Percentiles rank a stretch among this genome's conserved stretches.
Conservation (phyloP, 2,888 invertebrate species). For the Pantelozetes paolii region DNA sequence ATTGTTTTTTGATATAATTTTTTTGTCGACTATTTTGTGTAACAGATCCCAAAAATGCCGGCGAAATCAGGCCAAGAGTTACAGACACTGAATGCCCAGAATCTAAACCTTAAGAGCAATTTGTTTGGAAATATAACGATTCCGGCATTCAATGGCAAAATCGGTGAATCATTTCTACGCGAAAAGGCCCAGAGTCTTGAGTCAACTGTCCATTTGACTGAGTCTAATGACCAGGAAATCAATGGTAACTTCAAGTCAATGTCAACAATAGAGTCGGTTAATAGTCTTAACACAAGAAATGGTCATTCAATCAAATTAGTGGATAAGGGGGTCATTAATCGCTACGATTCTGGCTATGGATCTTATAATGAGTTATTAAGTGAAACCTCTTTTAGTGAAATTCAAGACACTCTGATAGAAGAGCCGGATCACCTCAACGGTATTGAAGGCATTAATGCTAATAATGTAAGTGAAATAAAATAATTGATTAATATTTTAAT, state of each 20-base stretch:
- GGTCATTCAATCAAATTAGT: background rate
- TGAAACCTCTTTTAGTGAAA: background rate
- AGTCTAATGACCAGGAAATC: background rate
- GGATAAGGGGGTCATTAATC: background rate
- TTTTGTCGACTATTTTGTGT: too few species aligned
- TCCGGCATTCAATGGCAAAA: background rate
- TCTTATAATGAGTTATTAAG: background rate
- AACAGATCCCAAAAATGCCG: background rate
- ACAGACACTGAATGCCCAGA: slow-evolving; percentile 2
- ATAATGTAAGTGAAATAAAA: slow-evolving; percentile 17
- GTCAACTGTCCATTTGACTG: background rate
- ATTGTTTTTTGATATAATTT: background rate
- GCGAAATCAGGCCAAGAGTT: background rate
- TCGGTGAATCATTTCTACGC: background rate
- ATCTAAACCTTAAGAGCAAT: background rate
- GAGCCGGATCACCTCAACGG: slow-evolving; percentile 1
- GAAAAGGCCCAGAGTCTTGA: background rate
- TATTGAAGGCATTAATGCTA: background rate
- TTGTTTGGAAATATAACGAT: slow-evolving; percentile 1
- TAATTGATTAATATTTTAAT: background rate
- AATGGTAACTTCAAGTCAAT: background rate
- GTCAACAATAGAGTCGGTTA: background rate
- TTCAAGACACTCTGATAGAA: background rate
- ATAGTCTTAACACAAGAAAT: background rate
- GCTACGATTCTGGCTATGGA: slow-evolving; percentile 19